Conservation (phyloP, 1,140 invertebrate species). For the Stratiolaelaps scimitus region DNA sequence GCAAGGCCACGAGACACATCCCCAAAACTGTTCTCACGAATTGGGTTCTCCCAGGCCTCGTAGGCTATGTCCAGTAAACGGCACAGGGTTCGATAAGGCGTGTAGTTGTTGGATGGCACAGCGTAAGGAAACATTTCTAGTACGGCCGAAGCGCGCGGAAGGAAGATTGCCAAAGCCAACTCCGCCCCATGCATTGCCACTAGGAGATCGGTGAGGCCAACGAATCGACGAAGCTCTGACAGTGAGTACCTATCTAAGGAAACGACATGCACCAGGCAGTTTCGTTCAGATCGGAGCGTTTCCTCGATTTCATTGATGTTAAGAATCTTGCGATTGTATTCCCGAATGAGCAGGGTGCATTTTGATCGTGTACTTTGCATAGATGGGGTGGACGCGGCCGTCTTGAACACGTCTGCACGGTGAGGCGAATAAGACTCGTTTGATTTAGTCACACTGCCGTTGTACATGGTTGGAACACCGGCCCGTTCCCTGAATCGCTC, state of each 20-base stretch:
- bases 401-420: no score
- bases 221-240: constrained; percentile 39
- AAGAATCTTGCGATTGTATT: constrained; percentile 44
- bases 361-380: constrained; percentile 15
- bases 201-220: constrained; percentile 38
- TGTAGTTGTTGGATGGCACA: constrained; percentile 43
- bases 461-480: constrained; percentile 35
- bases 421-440: not conserved
- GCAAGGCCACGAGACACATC: constrained; percentile 40
- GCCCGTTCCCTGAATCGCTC: constrained; percentile 29
- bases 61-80: constrained; percentile 41
- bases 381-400: no score
- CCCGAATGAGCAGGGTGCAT: constrained; percentile 41
- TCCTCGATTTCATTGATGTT: constrained; percentile 43
- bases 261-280: constrained; percentile 39
- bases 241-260: constrained; percentile 39
- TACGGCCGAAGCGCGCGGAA: constrained; percentile 35
- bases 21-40: constrained; percentile 41
- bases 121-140: constrained; percentile 42
- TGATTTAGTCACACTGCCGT: constrained; percentile 25
- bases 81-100: constrained; percentile 44
- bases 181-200: constrained; percentile 42
- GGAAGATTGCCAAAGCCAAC: constrained; percentile 40
- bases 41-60: constrained; percentile 42
- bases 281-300: constrained; percentile 35